phyloP scores from a whole-genome alignment of 1,140 invertebrate genomes.

The Monomorium pharaonis region DNA sequence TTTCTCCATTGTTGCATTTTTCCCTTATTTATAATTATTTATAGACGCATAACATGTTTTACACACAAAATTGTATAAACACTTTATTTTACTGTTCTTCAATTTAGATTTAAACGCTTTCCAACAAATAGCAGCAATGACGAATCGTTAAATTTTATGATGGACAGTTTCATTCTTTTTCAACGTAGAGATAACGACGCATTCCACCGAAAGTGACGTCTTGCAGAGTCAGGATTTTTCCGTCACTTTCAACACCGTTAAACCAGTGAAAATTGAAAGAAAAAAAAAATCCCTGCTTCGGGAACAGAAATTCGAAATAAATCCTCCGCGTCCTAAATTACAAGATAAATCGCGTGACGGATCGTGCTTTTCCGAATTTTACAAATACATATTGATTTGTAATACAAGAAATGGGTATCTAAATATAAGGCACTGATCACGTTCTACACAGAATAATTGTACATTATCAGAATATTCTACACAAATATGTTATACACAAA shows the following conservation, averaged over 20 bases:
- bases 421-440: too few species aligned
- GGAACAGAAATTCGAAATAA: background rate
- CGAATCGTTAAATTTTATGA: background rate
- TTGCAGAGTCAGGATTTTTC: background rate
- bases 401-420: background rate
- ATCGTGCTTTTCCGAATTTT: background rate
- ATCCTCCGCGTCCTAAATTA: background rate
- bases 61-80: background rate
- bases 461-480: too few species aligned
- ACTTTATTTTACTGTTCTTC: background rate
- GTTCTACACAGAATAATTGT: too few species aligned
- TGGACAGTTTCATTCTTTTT: background rate
- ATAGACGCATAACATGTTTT: background rate
- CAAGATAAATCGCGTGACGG: background rate
- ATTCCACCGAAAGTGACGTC: background rate
- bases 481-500: too few species aligned
- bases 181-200: background rate
- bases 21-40: background rate
- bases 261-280: constrained; percentile 8
- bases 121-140: background rate
- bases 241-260: background rate
- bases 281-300: background rate
- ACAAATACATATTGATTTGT: background rate
- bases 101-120: too few species aligned
- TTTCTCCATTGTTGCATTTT: background rate